Evolutionary conservation across 2,888 invertebrate genomes (phyloP), one percentile per base, ranked within the genome.

Genomic region (Crematogaster levior): DNA sequence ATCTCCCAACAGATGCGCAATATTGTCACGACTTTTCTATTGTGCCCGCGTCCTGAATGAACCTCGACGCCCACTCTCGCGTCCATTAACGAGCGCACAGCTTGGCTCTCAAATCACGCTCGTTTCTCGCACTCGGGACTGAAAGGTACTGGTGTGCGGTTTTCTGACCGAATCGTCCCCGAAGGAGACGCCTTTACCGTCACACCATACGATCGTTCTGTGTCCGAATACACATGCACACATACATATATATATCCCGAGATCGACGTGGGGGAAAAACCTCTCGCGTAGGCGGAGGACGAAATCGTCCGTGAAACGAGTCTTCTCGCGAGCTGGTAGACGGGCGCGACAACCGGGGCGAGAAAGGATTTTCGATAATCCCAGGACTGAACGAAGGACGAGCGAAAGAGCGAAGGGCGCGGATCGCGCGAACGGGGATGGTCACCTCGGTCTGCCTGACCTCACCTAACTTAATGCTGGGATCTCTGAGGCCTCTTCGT

Each of bases 261-360:
- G 70, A 77, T 77, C 70, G 70, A 77, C 72, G 72, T 53, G 40
- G 72, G n/a, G 56, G 61, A 70, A 72, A 58, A 51, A 56, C n/a
- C 82, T 65, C 77, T 80, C 56, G 75, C 75, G 58, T 53, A 40
- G 82, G 81, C 60, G 51, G 68, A 82, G 68, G 27, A 72, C 68
- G 89, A 89, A 89, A 89, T 90, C 86, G 85, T 46, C 82, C 89
- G 82, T 87, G 85, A 90, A 87, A 90, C 90, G 84, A 87, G 82
- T 68, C 84, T 73, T 70, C 82, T 73, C 58, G 82, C 75, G 72
- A 73, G 53, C 74, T 56, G 70, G 58, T 72, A 61, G 51, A 68
- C 77, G 72, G 79, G 70, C 75, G 72, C 73, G 74, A 37, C 40
- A 70, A 37, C 48, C 30, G 51, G 34, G 79, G 82, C 74, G 73